A percentile compares a stretch with the other conserved stretches of the same genome.
These are phyloP conservation scores for Mechanitis messenoides DNA, from an alignment of 2,888 invertebrate species.

Conservation along the genomic window DNA sequence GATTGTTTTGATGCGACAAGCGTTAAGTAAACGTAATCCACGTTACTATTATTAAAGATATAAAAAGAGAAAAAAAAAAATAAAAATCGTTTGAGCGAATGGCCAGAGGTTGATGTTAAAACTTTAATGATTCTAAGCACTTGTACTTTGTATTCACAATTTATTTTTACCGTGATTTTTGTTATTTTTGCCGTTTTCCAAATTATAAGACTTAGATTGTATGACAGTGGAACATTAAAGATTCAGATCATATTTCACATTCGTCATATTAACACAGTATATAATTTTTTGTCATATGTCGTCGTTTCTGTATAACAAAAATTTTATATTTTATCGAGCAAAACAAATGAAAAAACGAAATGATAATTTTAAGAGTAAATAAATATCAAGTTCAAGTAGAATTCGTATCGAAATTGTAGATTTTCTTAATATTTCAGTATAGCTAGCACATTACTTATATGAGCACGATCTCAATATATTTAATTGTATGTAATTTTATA, in stretches of 20 bases:
- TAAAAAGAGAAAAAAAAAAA: constrained; percentile 33
- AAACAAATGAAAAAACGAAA: too few species aligned
- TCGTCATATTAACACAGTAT: too few species aligned
- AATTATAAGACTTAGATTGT: constrained; percentile 2
- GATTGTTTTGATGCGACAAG: neutral
- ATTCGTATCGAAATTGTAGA: constrained; percentile 15
- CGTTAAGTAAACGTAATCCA: constrained; percentile 24
- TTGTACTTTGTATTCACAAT: constrained; percentile 11
- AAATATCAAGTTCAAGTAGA: constrained; percentile 1
- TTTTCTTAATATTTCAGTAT: constrained; percentile 28
- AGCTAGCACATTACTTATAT: constrained; percentile 45
- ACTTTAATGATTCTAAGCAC: constrained; percentile 10
- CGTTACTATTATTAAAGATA: constrained; percentile 32
- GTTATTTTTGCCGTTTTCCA: constrained; percentile 2
- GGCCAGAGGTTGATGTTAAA: constrained; percentile 15
- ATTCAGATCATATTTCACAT: too few species aligned
- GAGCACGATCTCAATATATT: constrained; percentile 70
- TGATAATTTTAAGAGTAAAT: neutral
- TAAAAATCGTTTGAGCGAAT: constrained; percentile 33
- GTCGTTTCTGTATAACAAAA: too few species aligned
- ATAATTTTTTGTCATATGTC: too few species aligned
- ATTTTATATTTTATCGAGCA: too few species aligned
- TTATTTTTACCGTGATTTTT: constrained; percentile 6
- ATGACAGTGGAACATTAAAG: neutral
- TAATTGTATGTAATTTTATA: constrained; percentile 45